These are phyloP conservation scores for Zonitis immaculata DNA, from an alignment of 2,888 invertebrate genomes.

Conservation along the genomic window DNA sequence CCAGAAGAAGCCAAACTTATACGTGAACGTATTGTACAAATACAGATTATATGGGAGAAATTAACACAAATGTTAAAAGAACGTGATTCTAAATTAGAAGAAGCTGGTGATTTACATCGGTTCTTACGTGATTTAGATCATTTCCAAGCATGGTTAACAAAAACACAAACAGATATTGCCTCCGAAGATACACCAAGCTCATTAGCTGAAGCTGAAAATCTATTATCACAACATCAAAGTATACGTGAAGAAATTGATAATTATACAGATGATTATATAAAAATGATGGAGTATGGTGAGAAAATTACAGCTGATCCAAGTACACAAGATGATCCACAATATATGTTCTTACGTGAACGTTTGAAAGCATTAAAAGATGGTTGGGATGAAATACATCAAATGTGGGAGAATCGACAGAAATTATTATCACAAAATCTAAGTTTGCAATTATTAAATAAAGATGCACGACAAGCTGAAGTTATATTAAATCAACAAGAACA, in stretches of 20 bases:
- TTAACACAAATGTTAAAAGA: conserved; percentile 94
- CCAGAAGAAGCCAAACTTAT: conserved; percentile 92
- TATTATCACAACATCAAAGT: conserved; percentile 95
- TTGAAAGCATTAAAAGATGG: conserved; percentile 97
- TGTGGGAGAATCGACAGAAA: conserved; percentile 99
- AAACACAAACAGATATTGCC: conserved; percentile 98
- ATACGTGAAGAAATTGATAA: conserved; percentile 99
- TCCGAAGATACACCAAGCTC: conserved; percentile 93
- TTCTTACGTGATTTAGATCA: conserved; percentile 98
- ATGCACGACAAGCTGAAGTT: conserved; percentile 97
- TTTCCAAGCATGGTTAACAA: conserved; percentile 98
- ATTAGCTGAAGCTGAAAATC: conserved; percentile 93
- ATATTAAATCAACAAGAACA: conserved; percentile 97
- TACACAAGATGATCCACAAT: conserved; percentile 95
- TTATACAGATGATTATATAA: conserved; percentile 93
- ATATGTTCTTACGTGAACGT: conserved; percentile 99
- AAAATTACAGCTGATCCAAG: conserved; percentile 82
- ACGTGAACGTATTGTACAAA: conserved; percentile 83
- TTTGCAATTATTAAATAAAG: conserved; percentile 91
- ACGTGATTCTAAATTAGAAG: conserved; percentile 96
- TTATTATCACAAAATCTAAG: conserved; percentile 92
- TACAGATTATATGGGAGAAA: conserved; percentile 89
- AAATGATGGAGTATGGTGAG: conserved; percentile 99
- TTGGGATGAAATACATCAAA: conserved; percentile 98
- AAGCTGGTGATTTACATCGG: conserved; percentile 96